Evolutionary conservation across 2,797 vertebrate species (phyloP), one percentile per base, ranked within the genome.

Genomic region (Halcyon badia): DNA sequence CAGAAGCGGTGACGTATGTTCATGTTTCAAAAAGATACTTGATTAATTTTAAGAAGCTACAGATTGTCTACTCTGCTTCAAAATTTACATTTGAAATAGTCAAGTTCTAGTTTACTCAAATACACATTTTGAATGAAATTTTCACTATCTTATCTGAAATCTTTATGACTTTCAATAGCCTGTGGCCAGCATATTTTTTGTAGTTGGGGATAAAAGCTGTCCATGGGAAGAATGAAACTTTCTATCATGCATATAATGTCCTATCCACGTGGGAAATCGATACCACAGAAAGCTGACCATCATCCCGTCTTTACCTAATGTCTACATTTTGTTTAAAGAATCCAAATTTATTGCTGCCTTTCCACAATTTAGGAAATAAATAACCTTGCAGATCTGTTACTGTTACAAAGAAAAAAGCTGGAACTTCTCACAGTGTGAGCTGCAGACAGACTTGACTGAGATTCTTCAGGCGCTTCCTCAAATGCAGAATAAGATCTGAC

Each of bases 401-500:
- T 95, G 89, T 91, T 68, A 89, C 57, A 91, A 94, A 85, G 91
- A 96, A 93, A 79, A 84, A 96, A 95, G 70, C 42, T 92, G 65
- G 79, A 66, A 73, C 77, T 93, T 94, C 39, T 54, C 80, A 81
- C 68, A 88, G 87, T 48, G 57, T 90, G 52, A 96, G 69, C 48
- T 46, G 26, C 73, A 95, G 91, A 81, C 86, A 97, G 94, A 91
- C 64, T 60, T 91, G 75, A 95, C 57, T 95, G 79, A 95, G 73
- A 88, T 78, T 96, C 83, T 96, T 97, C 91, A 83, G 89, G 92
- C 81, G 92, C 65, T 81, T 97, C 73, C 93, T 97, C 92, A 91
- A 96, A 95, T 78, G 94, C 58, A 95, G 89, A 94, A 71, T 88
- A 94, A 88, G 81, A 96, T 71, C 85, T 97, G 96, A 97, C 95